phyloP scores from a whole-genome alignment of 2,113 vertebrate species.

The Catharus fuscescens region DNA sequence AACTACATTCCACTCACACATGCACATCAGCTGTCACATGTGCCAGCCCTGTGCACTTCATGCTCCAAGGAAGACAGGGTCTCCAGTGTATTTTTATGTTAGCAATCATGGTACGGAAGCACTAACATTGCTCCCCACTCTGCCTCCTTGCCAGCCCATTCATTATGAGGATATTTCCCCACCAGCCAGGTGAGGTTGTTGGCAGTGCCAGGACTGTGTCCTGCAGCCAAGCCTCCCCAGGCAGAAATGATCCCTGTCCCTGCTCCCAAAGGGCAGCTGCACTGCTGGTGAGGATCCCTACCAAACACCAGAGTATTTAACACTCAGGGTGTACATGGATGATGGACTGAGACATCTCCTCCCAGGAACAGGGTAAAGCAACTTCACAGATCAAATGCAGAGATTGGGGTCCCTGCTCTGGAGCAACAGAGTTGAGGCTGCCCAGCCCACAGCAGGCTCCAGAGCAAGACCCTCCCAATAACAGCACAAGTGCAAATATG shows the following conservation, averaged over 20 bases:
- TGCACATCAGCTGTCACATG: not conserved
- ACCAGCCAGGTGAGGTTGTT: not conserved
- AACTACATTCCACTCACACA: not conserved
- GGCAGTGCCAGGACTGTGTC: not conserved
- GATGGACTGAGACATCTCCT: rapidly evolving
- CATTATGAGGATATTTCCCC: not conserved
- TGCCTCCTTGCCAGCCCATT: not conserved
- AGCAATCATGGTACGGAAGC: not conserved
- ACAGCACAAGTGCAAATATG: not conserved
- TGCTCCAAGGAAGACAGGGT: not conserved
- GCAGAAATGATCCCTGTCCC: not conserved
- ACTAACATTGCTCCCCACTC: not conserved
- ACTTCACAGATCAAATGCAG: not conserved
- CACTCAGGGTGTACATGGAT: not conserved
- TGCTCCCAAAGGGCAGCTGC: not conserved
- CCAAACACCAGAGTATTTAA: not conserved
- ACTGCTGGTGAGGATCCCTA: not conserved
- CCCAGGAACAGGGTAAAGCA: not conserved
- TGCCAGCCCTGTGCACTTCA: not conserved
- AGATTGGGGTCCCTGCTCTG: not conserved
- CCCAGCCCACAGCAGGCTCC: not conserved
- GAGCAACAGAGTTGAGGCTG: not conserved
- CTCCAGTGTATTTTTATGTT: not conserved
- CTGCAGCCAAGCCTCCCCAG: not conserved
- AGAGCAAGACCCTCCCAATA: not conserved